A percentile compares a stretch with the other conserved stretches of the same genome.
phyloP scores from a whole-genome alignment of 2,113 vertebrate species.

The Globicephala melas region DNA sequence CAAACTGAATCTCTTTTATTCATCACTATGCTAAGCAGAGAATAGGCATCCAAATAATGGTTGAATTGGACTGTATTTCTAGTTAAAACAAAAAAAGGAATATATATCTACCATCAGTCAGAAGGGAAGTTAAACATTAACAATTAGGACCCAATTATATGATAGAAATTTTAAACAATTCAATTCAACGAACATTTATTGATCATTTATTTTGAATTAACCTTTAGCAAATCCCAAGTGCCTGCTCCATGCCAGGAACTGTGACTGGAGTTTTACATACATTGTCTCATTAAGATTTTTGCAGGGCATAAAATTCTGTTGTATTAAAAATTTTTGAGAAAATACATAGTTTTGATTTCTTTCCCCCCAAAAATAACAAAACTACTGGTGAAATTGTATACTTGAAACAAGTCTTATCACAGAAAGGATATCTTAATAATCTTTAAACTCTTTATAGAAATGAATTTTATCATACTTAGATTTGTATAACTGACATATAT shows the following conservation, averaged over 20 bases:
- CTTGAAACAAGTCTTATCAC: background rate
- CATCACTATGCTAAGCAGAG: background rate
- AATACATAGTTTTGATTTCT: background rate
- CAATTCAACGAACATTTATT: background rate
- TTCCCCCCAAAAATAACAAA: background rate
- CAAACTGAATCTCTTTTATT: background rate
- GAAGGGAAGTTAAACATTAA: background rate
- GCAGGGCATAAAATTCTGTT: background rate
- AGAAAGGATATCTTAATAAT: background rate
- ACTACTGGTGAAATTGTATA: background rate
- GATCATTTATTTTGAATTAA: conserved; percentile 12
- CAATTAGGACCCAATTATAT: background rate
- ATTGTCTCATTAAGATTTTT: background rate
- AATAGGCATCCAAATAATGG: background rate
- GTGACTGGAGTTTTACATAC: background rate
- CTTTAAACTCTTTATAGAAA: background rate
- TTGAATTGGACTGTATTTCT: background rate
- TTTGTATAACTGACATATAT: background rate
- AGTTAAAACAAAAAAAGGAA: background rate
- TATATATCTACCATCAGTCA: background rate
- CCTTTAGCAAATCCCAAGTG: background rate
- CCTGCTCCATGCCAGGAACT: background rate
- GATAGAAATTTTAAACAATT: conserved; percentile 34
- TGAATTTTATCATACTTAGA: background rate
- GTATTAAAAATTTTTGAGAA: background rate